A percentile compares a stretch with the other conserved stretches of the same genome.
phyloP scores from a whole-genome alignment of 2,113 vertebrate species.

The Procavia capensis region DNA sequence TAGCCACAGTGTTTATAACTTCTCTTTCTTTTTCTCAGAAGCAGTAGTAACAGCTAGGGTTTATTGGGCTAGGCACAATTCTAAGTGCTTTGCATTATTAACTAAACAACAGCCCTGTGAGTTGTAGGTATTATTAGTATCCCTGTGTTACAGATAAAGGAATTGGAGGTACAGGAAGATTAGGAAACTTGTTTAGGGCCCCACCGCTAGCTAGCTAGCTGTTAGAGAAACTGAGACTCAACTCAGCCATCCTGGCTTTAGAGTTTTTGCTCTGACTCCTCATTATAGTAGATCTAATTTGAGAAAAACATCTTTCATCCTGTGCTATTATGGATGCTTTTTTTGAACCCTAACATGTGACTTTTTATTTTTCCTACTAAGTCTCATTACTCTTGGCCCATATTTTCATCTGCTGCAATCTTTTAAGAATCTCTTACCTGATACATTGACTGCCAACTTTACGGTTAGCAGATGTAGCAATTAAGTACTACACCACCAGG shows the following conservation, averaged over 20 bases:
- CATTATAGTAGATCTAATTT: not conserved
- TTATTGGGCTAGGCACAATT: not conserved
- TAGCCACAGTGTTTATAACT: not conserved
- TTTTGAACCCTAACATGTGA: not conserved
- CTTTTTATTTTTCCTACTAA: not conserved
- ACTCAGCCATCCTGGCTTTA: not conserved
- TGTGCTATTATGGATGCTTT: not conserved
- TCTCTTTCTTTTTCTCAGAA: conserved; percentile 38
- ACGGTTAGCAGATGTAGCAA: too few relatives aligned
- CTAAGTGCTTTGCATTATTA: not conserved
- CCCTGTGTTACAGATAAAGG: not conserved
- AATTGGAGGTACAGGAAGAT: not conserved
- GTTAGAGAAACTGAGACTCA: not conserved
- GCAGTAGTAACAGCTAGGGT: not conserved
- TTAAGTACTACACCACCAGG: too few relatives aligned
- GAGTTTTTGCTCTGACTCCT: not conserved
- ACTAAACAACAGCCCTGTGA: not conserved
- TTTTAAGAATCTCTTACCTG: not conserved
- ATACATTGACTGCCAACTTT: not conserved
- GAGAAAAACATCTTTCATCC: not conserved
- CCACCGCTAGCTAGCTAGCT: not conserved
- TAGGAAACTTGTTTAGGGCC: not conserved
- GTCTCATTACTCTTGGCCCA: not conserved
- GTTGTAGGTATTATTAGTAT: not conserved
- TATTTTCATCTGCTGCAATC: not conserved